Conservation (phyloP, 2,797 vertebrate genomes). For the Phaenicophaeus curvirostris region DNA sequence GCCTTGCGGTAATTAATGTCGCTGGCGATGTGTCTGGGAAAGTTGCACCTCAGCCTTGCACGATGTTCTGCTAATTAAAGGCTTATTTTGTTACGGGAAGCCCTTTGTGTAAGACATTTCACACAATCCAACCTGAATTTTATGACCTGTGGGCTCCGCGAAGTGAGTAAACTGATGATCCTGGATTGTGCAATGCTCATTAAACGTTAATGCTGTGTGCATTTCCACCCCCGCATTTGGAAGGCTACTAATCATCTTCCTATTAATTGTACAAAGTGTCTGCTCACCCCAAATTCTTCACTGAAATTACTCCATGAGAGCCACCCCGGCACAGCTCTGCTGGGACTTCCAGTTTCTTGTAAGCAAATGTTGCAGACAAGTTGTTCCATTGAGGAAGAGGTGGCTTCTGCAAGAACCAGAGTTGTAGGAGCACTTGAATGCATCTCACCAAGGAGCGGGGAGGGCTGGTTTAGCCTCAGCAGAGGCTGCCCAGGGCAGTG, state of each 20-base stretch:
- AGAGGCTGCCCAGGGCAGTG: too few relatives aligned
- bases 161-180: constrained; percentile 4
- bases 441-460: not conserved
- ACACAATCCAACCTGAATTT: constrained; percentile 32
- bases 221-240: not conserved
- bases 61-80: constrained; percentile 71
- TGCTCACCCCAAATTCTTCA: not conserved
- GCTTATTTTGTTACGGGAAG: constrained; percentile 68
- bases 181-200: constrained; percentile 12
- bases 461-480: too few relatives aligned
- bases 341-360: not conserved
- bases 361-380: not conserved
- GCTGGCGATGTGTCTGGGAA: constrained; percentile 47
- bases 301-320: not conserved
- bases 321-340: not conserved
- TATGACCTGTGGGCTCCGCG: constrained; percentile 63
- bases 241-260: not conserved
- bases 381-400: not conserved
- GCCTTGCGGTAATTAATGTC: constrained; percentile 71
- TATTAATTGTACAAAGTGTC: not conserved
- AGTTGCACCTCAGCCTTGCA: constrained; percentile 57
- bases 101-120: constrained; percentile 56
- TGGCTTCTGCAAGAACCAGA: not conserved
- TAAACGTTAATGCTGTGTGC: not conserved
- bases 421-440: rapidly evolving